These are phyloP conservation scores for Monomorium pharaonis DNA, from an alignment of 1,140 invertebrate species.

Conservation along the genomic window DNA sequence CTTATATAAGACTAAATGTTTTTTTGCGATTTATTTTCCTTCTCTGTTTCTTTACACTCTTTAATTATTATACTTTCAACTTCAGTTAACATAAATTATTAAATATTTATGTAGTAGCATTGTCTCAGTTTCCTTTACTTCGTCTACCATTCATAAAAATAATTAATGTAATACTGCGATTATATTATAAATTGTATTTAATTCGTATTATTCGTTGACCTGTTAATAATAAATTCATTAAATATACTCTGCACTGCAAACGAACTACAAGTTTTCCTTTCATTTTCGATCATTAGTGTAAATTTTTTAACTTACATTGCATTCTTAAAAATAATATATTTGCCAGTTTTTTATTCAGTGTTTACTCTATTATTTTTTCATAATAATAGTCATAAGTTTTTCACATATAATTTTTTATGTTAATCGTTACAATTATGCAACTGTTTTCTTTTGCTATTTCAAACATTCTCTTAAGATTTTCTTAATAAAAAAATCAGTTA, in stretches of 20 bases:
- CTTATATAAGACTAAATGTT: not conserved
- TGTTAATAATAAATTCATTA: not conserved
- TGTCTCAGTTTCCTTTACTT: not conserved
- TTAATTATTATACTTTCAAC: not conserved
- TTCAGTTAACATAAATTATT: not conserved
- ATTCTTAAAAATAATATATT: conserved; percentile 5
- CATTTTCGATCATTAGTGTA: not conserved
- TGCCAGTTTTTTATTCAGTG: not conserved
- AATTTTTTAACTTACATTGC: not conserved
- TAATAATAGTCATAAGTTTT: not conserved
- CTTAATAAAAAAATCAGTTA: not conserved
- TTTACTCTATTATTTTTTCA: not conserved
- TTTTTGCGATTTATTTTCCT: not conserved
- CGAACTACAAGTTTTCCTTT: not conserved
- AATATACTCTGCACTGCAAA: not conserved
- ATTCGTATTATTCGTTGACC: not conserved
- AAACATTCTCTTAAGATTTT: not conserved
- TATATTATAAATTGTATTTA: conserved; percentile 3
- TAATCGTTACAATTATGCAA: too few relatives aligned
- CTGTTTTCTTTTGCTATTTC: not conserved
- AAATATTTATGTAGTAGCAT: not conserved
- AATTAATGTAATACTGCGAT: not conserved
- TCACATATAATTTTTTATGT: not conserved
- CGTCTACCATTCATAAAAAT: not conserved
- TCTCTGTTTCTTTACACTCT: not conserved